Conservation (phyloP, 2,888 invertebrate genomes). For the Agonopterix heracliana region DNA sequence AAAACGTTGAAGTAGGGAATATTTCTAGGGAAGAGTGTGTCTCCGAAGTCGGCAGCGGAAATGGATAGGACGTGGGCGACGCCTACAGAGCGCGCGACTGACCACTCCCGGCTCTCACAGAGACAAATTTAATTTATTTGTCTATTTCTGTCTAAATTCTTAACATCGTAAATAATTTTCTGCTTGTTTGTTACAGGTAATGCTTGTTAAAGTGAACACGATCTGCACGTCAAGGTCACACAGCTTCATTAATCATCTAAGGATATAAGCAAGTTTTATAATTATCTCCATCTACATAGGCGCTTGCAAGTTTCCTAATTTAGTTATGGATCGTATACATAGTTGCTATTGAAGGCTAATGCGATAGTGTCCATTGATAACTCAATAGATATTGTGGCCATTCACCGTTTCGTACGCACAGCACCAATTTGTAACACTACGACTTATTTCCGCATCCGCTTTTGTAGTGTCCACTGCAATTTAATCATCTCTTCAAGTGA, state of each 20-base stretch:
- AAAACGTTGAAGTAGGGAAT: conserved; percentile 10
- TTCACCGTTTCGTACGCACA: conserved; percentile 10
- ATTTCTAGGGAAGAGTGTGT: conserved; percentile 37
- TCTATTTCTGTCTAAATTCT: conserved; percentile 45
- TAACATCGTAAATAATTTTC: conserved; percentile 27
- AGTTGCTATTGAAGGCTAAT: conserved; percentile 6
- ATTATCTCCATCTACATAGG: conserved; percentile 1
- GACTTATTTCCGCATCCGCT: conserved; percentile 53
- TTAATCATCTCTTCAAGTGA: conserved; percentile 59
- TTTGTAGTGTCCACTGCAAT: conserved; percentile 56
- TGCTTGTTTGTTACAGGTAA: conserved; percentile 45
- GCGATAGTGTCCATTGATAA: conserved; percentile 1
- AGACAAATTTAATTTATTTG: conserved; percentile 55
- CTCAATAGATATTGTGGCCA: conserved; percentile 5
- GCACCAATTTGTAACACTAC: conserved; percentile 46
- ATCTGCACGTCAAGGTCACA: conserved; percentile 28
- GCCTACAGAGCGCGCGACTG: conserved; percentile 52
- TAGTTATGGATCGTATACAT: background rate
- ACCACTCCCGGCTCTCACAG: conserved; percentile 44
- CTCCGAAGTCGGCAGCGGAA: conserved; percentile 52
- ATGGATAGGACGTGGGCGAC: conserved; percentile 61
- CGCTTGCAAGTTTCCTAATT: conserved; percentile 10
- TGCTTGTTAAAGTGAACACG: conserved; percentile 22
- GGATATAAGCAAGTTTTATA: conserved; percentile 2
- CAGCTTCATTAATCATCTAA: conserved; percentile 21